A percentile compares a stretch with the other conserved stretches of the same genome.
Evolutionary conservation across 2,113 vertebrate genomes (phyloP).

Genomic region (Centropus unirufus): DNA sequence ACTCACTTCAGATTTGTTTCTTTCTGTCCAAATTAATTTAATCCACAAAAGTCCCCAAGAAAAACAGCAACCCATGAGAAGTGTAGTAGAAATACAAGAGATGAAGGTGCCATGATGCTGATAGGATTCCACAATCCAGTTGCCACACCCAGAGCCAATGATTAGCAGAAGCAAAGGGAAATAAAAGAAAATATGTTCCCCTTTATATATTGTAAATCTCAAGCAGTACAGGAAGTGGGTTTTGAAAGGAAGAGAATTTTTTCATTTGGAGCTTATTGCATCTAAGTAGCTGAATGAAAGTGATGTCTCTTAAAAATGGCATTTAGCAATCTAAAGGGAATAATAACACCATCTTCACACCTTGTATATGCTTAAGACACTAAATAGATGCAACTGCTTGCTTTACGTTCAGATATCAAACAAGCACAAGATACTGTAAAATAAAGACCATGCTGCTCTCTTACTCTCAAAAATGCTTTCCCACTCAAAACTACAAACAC

Average conservation of each 20-base stretch:
- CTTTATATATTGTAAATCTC: not conserved
- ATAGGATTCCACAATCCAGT: not conserved
- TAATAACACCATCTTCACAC: not conserved
- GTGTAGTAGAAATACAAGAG: not conserved
- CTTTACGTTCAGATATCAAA: not conserved
- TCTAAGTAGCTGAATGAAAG: not conserved
- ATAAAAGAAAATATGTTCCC: not conserved
- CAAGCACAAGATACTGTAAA: not conserved
- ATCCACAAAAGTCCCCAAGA: not conserved
- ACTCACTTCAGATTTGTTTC: not conserved
- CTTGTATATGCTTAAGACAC: not conserved
- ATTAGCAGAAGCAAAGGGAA: not conserved
- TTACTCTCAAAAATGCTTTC: not conserved
- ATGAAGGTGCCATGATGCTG: not conserved
- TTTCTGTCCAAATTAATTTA: not conserved
- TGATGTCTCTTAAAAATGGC: not conserved
- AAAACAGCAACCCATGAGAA: not conserved
- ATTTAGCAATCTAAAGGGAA: not conserved
- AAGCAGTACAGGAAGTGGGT: not conserved
- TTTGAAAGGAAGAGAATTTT: not conserved
- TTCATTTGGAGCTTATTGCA: not conserved
- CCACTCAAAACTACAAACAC: not conserved
- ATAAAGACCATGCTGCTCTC: not conserved
- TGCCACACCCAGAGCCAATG: not conserved
- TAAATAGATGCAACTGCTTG: not conserved